Evolutionary conservation across 2,888 invertebrate genomes (phyloP), one percentile per base, ranked within the genome.

Genomic region (Abrostola tripartita): DNA sequence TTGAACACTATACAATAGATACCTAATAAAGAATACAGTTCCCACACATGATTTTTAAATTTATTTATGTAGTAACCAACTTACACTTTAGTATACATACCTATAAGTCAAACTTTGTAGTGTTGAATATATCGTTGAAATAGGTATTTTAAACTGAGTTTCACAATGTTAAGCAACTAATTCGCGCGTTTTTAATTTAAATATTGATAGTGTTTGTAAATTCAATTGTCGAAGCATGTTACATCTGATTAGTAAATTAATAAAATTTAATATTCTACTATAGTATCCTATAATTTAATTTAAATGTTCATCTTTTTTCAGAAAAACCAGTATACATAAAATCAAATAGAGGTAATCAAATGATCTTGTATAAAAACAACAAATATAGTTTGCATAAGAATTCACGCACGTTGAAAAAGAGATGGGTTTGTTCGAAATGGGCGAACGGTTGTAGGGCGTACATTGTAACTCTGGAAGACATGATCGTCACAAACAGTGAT

Each of bases 361-460:
- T 88, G 81, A 82, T 90, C 7, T 56, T 78, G 24, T 55, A 82
- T 5, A 72, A 77, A 0, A 65, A 70, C 6, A 71, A 86, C 56
- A 74, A 73, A 14, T 89, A 80, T 74, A 80, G 79, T 42, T 82
- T 72, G 37, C 81, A 83, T 50, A 81, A 79, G 53, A 59, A 63
- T 5, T 68, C 65, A 1, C 58, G 56, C 5, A 78, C 80, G 0
- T 54, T 57, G 0, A 85, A 68, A 52, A 79, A 74, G 24, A 78
- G 85, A 42, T 88, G 89, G 84, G 74, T 85, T 52, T 85, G 89
- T 57, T 83, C 81, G 41, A 76, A 74, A 41, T 72, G 82, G 66
- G 69, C 81, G 12, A 55, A 53, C 12, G 74, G 78, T 4, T 89
- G 89, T 53, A 69, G 75, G 12, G 87, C 88, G 1, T 84, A 76